Evolutionary conservation across 2,888 invertebrate genomes (phyloP).

Genomic region (Papilio gigon): DNA sequence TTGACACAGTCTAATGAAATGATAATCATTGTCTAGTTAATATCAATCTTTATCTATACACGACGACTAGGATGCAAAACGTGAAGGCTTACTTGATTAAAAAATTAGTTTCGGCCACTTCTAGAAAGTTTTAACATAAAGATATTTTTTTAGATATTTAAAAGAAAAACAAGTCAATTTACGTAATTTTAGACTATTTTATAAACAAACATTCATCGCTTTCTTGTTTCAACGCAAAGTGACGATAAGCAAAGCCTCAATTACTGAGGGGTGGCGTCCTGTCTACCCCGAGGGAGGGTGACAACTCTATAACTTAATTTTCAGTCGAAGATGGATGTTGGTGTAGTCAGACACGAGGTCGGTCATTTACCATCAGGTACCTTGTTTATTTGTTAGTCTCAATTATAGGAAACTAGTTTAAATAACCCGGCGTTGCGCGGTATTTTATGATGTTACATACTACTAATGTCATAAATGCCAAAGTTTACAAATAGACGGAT

Average conservation of each 20-base stretch:
- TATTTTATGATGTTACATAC: no score
- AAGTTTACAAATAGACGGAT: no score
- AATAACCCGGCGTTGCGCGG: background rate
- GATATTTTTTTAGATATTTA: background rate
- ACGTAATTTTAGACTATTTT: background rate
- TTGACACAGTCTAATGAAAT: no score
- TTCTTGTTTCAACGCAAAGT: background rate
- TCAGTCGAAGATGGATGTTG: conserved; percentile 19
- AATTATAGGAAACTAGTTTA: background rate
- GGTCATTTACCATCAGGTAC: conserved; percentile 12
- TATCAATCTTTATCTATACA: no score
- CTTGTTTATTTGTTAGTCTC: background rate
- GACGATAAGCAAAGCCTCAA: conserved; percentile 22
- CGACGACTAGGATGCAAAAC: no score
- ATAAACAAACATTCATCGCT: background rate
- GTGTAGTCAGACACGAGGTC: background rate
- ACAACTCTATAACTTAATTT: conserved; percentile 21
- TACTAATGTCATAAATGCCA: no score
- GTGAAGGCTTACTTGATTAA: no score
- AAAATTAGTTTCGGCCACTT: no score
- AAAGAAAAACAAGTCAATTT: background rate
- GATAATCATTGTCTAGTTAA: no score
- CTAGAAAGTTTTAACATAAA: no score
- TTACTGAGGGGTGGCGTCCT: conserved; percentile 14
- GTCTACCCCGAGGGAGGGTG: conserved; percentile 10